Percentiles rank a stretch among this genome's conserved stretches.
These are phyloP conservation scores for Chesias legatella DNA, from an alignment of 2,888 invertebrate species.

Conservation along the genomic window DNA sequence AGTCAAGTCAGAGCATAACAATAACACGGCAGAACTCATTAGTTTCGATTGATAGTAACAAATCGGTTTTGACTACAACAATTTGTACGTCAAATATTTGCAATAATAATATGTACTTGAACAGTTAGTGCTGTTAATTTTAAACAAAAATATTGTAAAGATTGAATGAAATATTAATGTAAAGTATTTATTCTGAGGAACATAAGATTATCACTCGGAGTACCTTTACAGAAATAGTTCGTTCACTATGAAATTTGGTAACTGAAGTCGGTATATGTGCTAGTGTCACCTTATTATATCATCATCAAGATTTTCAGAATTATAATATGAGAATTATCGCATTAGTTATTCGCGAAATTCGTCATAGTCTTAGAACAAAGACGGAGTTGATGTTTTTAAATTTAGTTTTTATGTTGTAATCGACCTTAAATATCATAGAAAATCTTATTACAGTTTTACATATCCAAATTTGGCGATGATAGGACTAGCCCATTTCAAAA, in stretches of 20 bases:
- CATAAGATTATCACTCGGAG: constrained; percentile 1
- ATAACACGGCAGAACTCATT: constrained; percentile 87
- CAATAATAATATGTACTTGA: constrained; percentile 20
- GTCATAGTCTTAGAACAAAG: too few species aligned
- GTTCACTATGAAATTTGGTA: background rate
- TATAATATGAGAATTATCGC: too few species aligned
- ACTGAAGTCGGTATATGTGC: too few species aligned
- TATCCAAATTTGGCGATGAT: too few species aligned
- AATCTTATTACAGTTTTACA: too few species aligned
- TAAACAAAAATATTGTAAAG: constrained; percentile 40
- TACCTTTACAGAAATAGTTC: background rate
- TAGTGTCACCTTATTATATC: too few species aligned
- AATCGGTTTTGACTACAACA: constrained; percentile 50
- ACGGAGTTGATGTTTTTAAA: too few species aligned
- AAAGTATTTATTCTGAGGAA: constrained; percentile 1
- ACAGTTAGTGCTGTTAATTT: constrained; percentile 20
- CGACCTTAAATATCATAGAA: too few species aligned
- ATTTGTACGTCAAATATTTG: constrained; percentile 22
- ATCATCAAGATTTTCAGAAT: too few species aligned
- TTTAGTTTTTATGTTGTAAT: too few species aligned
- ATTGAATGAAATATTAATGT: constrained; percentile 25
- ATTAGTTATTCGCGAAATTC: too few species aligned
- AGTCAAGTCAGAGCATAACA: constrained; percentile 65
- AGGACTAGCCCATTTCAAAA: too few species aligned
- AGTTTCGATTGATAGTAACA: constrained; percentile 85